phyloP scores from a whole-genome alignment of 2,797 vertebrate genomes.

The Sternotherus odoratus region DNA sequence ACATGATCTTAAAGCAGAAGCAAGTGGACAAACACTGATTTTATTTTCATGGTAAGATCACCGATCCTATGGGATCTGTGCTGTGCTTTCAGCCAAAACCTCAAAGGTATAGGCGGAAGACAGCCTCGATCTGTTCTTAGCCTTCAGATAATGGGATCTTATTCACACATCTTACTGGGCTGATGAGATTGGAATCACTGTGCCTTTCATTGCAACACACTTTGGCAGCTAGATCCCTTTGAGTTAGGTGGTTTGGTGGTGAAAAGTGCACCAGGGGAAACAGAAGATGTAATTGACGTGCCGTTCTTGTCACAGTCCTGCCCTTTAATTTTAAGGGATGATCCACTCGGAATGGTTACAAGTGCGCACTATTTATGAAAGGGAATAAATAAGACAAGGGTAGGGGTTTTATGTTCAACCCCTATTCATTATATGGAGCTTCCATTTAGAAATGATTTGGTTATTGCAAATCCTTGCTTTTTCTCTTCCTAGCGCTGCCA shows the following conservation, averaged over 20 bases:
- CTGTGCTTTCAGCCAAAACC: background rate
- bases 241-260: background rate
- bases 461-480: background rate
- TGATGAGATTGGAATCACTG: slow-evolving; percentile 42
- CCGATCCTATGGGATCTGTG: background rate
- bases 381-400: background rate
- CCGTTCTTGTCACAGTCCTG: background rate
- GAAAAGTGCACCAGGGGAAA: background rate
- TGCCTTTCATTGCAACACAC: background rate
- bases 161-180: slow-evolving; percentile 19
- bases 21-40: background rate
- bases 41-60: slow-evolving; percentile 12
- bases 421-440: background rate
- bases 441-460: background rate
- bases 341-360: background rate
- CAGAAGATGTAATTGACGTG: background rate
- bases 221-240: slow-evolving; percentile 17
- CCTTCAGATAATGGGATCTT: slow-evolving; percentile 24
- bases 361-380: background rate
- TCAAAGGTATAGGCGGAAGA: slow-evolving; percentile 10
- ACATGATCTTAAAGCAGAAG: background rate
- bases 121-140: slow-evolving; percentile 39
- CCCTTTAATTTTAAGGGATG: background rate
- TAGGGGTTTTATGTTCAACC: background rate
- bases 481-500: background rate